Conservation (phyloP, 2,888 invertebrate genomes). For the Linyphia triangularis region DNA sequence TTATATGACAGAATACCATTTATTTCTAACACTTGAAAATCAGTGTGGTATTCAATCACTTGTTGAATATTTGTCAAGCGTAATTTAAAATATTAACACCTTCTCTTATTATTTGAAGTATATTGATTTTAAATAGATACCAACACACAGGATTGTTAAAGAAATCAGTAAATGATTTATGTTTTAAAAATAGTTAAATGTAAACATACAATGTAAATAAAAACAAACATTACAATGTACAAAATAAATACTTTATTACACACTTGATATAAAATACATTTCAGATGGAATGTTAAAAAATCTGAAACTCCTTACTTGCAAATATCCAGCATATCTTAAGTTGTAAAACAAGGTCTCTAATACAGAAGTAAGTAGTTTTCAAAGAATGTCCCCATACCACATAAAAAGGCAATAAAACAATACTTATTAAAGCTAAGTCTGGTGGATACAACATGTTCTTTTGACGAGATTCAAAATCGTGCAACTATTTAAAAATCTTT, state of each 20-base stretch:
- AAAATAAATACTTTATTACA: conserved; percentile 39
- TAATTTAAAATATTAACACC: no score
- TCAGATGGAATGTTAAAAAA: conserved; percentile 35
- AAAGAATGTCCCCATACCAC: not conserved
- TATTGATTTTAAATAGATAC: not conserved
- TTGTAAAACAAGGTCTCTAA: not conserved
- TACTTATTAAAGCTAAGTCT: conserved; percentile 26
- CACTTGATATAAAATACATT: conserved; percentile 13
- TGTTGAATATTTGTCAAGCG: no score
- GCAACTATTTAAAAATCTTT: not conserved
- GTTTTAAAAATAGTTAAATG: not conserved
- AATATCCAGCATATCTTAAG: not conserved
- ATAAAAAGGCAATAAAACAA: conserved; percentile 34
- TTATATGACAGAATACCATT: no score
- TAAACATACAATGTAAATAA: not conserved
- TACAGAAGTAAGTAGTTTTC: not conserved
- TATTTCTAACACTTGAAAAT: no score
- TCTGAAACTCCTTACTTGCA: not conserved
- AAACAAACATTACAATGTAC: not conserved
- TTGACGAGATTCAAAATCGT: conserved; percentile 31
- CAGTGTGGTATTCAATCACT: no score
- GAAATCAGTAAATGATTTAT: not conserved
- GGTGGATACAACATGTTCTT: not conserved
- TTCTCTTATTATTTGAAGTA: not conserved
- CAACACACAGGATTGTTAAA: not conserved